Evolutionary conservation across 2,113 vertebrate genomes (phyloP), one percentile per base, ranked within the genome.

Genomic region (Hiodon tergisus): DNA sequence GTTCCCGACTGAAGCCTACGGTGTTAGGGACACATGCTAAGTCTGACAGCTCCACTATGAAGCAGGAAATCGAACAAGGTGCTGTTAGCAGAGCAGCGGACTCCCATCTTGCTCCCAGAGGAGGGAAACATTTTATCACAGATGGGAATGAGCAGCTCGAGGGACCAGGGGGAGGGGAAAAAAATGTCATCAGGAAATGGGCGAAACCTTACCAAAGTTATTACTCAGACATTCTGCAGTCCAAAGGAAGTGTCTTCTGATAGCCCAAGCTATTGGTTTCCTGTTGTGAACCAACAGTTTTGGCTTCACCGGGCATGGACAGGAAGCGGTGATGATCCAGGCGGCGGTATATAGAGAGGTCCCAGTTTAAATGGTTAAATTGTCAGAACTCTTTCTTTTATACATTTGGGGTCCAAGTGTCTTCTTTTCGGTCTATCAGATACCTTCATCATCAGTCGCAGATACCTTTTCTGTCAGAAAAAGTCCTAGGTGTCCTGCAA

Each of bases 221-320:
- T 89, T 93, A 93, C 93, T 91, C 86, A 88, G 89, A 90, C 87
- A 66, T 90, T 92, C 89, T 92, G 90, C 86, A 83, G 84, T 87
- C 81, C 80, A 88, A 91, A 97, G 94, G 95, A 98, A 98, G 92
- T 82, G 88, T 90, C 90, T 94, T 93, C 93, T 88, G 94, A 96
- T 95, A 95, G 93, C 92, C 81, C 83, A 83, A 88, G 87, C 90
- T 89, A 87, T 92, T 91, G 86, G 91, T 89, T 98, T 98, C 96
- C 96, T 97, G 96, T 95, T 95, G 93, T 91, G 91, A 88, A 85
- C 84, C 75, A 88, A 88, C 88, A 87, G 80, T 83, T 93, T 88
- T 82, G 85, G 85, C 87, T 84, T 82, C 80, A 80, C 74, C 86
- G 84, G 78, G 78, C 78, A 77, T 61, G 81, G 73, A 82, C 84